These are phyloP conservation scores for Torymus aiolomorphi DNA, from an alignment of 2,888 invertebrate species.

Conservation along the genomic window DNA sequence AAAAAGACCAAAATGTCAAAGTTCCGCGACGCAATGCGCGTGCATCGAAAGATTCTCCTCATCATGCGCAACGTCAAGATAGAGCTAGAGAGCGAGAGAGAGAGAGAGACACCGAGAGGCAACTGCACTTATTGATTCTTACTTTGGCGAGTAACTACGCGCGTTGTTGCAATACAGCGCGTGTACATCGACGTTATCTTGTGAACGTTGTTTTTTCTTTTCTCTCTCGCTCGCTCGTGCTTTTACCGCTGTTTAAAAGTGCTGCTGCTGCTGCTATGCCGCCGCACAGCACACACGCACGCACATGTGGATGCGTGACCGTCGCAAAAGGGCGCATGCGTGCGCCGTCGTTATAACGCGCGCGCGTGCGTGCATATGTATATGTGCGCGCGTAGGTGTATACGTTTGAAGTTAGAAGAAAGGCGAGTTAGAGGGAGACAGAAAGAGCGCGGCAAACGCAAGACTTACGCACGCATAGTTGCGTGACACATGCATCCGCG, in stretches of 20 bases:
- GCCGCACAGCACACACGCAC: background rate
- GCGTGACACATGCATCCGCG: conserved; percentile 59
- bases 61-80: conserved; percentile 20
- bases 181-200: conserved; percentile 40
- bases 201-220: conserved; percentile 16
- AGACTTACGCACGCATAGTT: conserved; percentile 51
- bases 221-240: conserved; percentile 2
- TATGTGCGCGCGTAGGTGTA: background rate
- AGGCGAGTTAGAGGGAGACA: conserved; percentile 51
- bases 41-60: no score
- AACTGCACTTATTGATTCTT: conserved; percentile 54
- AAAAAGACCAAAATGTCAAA: no score
- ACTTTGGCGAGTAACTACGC: conserved; percentile 41
- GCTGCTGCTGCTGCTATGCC: no score
- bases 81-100: background rate
- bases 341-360: background rate
- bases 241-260: conserved; percentile 33
- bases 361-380: background rate
- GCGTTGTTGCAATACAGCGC: conserved; percentile 39
- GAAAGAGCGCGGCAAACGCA: background rate
- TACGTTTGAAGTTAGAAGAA: conserved; percentile 22
- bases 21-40: no score
- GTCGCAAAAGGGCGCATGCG: conserved; percentile 30
- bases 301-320: conserved; percentile 19
- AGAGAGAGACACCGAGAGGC: conserved; percentile 2